A percentile compares a stretch with the other conserved stretches of the same genome.
Evolutionary conservation across 2,797 vertebrate genomes (phyloP).

Genomic region (Nasua narica): DNA sequence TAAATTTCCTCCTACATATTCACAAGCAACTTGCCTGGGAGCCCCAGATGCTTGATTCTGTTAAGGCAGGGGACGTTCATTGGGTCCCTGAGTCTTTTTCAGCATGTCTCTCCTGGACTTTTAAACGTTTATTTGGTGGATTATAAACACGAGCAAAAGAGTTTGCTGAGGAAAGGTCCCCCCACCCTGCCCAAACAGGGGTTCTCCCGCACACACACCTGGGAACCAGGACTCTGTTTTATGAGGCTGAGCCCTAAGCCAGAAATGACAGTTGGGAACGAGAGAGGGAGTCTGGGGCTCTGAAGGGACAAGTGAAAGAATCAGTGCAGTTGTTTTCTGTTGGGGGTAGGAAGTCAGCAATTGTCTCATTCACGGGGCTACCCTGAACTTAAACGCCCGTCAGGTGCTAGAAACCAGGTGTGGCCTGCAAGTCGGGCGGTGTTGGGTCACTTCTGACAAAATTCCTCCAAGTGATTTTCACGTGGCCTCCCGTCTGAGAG

Average conservation of each 20-base stretch:
- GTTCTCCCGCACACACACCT: background rate
- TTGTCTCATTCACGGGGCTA: background rate
- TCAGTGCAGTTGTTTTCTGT: background rate
- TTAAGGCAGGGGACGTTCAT: background rate
- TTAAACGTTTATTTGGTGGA: conserved; percentile 25
- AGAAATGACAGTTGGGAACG: background rate
- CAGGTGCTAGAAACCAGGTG: background rate
- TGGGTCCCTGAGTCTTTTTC: conserved; percentile 9
- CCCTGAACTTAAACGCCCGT: background rate
- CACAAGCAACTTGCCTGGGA: conserved; percentile 24
- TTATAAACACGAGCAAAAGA: conserved; percentile 26
- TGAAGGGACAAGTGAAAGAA: background rate
- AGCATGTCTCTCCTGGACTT: conserved; percentile 13
- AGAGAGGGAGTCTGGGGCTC: background rate
- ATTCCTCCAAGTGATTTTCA: background rate
- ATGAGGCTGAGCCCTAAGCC: background rate
- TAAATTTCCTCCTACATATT: conserved; percentile 52
- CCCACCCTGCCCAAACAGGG: background rate
- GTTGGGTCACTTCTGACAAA: background rate
- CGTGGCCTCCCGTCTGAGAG: background rate
- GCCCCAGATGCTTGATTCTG: background rate
- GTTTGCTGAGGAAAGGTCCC: background rate
- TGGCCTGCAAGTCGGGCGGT: background rate
- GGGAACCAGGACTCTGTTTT: background rate
- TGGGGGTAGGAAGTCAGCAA: background rate